A percentile compares a stretch with the other conserved stretches of the same genome.
These are phyloP conservation scores for Struthidea cinerea DNA, from an alignment of 2,113 vertebrate genomes.

Conservation along the genomic window DNA sequence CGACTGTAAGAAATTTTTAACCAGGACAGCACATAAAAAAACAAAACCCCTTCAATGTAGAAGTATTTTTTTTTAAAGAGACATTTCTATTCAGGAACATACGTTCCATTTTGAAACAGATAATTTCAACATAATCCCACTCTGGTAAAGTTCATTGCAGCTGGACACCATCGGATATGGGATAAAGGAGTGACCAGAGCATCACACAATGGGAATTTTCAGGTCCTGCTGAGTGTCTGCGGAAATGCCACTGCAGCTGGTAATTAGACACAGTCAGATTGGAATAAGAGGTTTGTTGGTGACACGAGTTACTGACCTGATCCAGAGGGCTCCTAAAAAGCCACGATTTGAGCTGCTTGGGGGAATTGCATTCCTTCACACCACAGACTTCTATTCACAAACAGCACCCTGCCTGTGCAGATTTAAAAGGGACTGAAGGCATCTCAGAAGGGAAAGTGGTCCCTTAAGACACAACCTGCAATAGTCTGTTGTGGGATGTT, in stretches of 20 bases:
- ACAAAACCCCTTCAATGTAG: neutral
- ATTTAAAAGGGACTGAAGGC: neutral
- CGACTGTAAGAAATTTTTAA: neutral
- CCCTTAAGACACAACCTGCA: neutral
- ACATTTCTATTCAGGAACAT: neutral
- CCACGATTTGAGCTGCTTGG: neutral
- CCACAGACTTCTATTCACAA: neutral
- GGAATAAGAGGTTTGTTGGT: neutral
- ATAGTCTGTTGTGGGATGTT: neutral
- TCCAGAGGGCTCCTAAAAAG: neutral
- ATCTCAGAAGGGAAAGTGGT: neutral
- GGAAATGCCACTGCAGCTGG: neutral
- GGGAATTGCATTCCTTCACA: neutral
- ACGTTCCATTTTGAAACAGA: neutral
- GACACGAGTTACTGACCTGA: neutral
- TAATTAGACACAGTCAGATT: neutral
- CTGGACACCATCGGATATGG: neutral
- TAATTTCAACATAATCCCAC: neutral
- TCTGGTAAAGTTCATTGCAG: neutral
- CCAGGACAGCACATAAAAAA: neutral
- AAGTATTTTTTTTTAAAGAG: neutral
- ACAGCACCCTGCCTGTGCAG: neutral
- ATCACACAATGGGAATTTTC: neutral
- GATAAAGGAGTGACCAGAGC: neutral
- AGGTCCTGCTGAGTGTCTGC: neutral